Evolutionary conservation across 2,888 invertebrate genomes (phyloP).

Genomic region (Halocaridina rubra): DNA sequence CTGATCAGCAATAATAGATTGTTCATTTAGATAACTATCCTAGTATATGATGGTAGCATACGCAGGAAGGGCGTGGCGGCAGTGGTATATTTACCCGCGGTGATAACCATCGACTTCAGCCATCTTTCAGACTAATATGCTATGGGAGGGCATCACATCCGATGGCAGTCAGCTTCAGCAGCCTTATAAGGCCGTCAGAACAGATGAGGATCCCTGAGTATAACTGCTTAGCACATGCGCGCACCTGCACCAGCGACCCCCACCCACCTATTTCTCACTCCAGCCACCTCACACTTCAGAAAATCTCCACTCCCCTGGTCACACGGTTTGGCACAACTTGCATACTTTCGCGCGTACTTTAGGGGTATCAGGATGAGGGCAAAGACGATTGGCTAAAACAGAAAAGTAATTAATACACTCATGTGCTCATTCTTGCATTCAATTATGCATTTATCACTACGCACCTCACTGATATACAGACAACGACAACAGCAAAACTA

Average conservation of each 20-base stretch:
- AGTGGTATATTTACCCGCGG: neutral
- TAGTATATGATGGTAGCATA: too few species aligned
- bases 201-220: slow-evolving; percentile 48
- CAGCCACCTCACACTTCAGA: slow-evolving; percentile 6
- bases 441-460: neutral
- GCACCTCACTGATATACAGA: neutral
- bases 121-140: too few species aligned
- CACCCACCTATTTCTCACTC: neutral
- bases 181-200: slow-evolving; percentile 19
- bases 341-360: too few species aligned
- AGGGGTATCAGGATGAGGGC: too few species aligned
- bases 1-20: too few species aligned
- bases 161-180: neutral
- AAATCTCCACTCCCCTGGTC: neutral
- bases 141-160: neutral
- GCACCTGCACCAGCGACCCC: slow-evolving; percentile 3
- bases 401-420: too few species aligned
- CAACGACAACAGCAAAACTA: neutral
- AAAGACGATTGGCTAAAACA: too few species aligned
- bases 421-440: neutral
- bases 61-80: neutral
- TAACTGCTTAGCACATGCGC: slow-evolving; percentile 18
- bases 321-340: neutral
- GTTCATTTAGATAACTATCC: too few species aligned
- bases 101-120: neutral